These are phyloP conservation scores for Riparia riparia DNA, from an alignment of 2,113 vertebrate species.

Conservation along the genomic window DNA sequence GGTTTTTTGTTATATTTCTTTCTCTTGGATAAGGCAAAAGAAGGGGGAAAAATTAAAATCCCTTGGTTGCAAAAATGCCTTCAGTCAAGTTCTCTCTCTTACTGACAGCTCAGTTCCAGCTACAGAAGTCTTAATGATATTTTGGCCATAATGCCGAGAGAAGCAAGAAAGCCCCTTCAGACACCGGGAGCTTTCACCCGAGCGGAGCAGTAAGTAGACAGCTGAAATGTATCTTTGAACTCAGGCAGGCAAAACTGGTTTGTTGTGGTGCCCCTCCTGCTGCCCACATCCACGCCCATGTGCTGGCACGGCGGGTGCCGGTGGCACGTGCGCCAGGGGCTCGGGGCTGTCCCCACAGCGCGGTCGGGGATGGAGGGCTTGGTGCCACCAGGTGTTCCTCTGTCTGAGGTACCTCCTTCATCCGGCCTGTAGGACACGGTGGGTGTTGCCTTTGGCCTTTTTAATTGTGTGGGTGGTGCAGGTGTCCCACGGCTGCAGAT, in stretches of 20 bases:
- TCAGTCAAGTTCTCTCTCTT: slow-evolving; percentile 73
- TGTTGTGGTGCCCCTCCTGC: background rate
- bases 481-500: background rate
- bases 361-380: background rate
- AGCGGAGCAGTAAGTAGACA: slow-evolving; percentile 60
- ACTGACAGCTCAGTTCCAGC: slow-evolving; percentile 73
- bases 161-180: slow-evolving; percentile 67
- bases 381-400: background rate
- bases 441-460: background rate
- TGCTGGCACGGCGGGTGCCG: accelerated
- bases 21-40: slow-evolving; percentile 58
- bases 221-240: slow-evolving; percentile 59
- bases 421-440: background rate
- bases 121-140: slow-evolving; percentile 70
- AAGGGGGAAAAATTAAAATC: slow-evolving; percentile 62
- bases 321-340: accelerated
- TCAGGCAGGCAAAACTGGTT: background rate
- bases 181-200: slow-evolving; percentile 10
- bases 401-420: accelerated
- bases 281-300: accelerated
- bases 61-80: slow-evolving; percentile 67
- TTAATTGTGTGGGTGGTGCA: background rate
- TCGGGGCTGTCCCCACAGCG: accelerated
- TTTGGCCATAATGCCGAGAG: slow-evolving; percentile 63
- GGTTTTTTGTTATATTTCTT: slow-evolving; percentile 62